These are phyloP conservation scores for Acanthisitta chloris DNA, from an alignment of 2,113 vertebrate species.

Conservation along the genomic window DNA sequence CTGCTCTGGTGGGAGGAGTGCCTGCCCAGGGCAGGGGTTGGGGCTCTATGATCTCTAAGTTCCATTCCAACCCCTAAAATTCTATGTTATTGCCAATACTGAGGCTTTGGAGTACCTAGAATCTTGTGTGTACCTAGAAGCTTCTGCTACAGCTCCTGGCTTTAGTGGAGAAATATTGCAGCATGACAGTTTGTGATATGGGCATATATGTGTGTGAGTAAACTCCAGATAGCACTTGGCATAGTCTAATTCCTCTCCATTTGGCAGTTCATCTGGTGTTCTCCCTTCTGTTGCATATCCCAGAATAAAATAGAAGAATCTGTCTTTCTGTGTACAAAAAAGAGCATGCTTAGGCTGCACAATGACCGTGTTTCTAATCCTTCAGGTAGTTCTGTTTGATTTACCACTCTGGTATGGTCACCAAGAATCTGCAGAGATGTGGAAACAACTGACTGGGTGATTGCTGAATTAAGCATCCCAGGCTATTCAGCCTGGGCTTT, in stretches of 20 bases:
- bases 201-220: not conserved
- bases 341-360: not conserved
- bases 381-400: not conserved
- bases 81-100: too few species aligned
- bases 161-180: not conserved
- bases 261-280: conserved; percentile 46
- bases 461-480: not conserved
- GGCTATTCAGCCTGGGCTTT: not conserved
- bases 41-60: too few species aligned
- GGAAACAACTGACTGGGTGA: not conserved
- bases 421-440: not conserved
- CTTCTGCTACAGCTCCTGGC: too few species aligned
- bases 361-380: not conserved
- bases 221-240: conserved; percentile 33
- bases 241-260: not conserved
- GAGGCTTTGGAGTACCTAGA: accelerated
- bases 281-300: conserved; percentile 16
- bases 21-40: too few species aligned
- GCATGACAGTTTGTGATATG: not conserved
- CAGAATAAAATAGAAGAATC: not conserved
- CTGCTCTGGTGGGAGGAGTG: too few species aligned
- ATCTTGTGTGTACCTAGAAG: too few species aligned
- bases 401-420: not conserved
- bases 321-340: not conserved
- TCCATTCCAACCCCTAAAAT: too few species aligned